phyloP scores from a whole-genome alignment of 2,113 vertebrate genomes.

The Lontra canadensis region DNA sequence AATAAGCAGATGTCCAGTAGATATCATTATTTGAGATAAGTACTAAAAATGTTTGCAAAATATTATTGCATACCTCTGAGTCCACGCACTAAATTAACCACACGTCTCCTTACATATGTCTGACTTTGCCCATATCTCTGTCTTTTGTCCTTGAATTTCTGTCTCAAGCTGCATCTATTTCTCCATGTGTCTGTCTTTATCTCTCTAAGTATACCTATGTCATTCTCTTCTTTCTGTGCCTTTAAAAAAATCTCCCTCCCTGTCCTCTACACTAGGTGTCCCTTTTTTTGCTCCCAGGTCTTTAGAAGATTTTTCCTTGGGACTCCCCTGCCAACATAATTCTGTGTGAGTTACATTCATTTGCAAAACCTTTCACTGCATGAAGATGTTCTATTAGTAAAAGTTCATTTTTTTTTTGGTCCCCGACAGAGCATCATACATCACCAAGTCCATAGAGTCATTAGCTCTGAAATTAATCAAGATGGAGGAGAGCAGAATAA shows the following conservation, averaged over 20 bases:
- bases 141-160: not conserved
- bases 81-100: not conserved
- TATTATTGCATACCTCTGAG: not conserved
- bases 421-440: conserved; percentile 76
- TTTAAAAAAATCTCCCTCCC: not conserved
- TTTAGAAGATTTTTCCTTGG: conserved; percentile 42
- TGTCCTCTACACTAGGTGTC: not conserved
- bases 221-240: not conserved
- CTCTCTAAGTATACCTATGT: not conserved
- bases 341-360: conserved; percentile 83
- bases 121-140: not conserved
- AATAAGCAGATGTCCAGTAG: not conserved
- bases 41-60: not conserved
- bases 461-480: conserved; percentile 83
- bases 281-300: not conserved
- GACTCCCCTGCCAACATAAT: conserved; percentile 79
- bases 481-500: conserved; percentile 65
- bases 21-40: not conserved
- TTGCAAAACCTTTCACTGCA: conserved; percentile 83
- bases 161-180: not conserved
- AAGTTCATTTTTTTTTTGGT: conserved; percentile 82
- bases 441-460: conserved; percentile 80
- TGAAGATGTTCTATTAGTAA: conserved; percentile 84
- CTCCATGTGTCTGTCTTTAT: not conserved
- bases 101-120: not conserved